Base-by-base conservation (phyloP, 2,888 invertebrate genomes). In the Diarsia rubi region DNA sequence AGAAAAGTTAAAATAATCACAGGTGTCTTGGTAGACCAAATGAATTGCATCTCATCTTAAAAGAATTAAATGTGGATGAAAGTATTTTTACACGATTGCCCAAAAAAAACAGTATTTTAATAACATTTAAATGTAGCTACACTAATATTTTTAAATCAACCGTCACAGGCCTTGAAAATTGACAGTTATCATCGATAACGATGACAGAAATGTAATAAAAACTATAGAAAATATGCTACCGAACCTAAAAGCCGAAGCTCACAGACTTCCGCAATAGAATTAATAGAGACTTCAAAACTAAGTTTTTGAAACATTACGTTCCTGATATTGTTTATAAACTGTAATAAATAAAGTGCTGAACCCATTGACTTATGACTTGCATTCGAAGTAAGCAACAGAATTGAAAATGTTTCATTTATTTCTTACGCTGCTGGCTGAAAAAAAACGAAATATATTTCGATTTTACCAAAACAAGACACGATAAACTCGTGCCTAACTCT, bases 311-410 rank as follows among this genome's bases (percentile, higher is more conserved):
- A 62, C 62, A 42, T 42, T 42, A 62, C 37, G 60, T 42, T 42
- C 3, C n/a, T 62, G 62, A 42, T 42, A 62, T 62, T 42, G 59
- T 70, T 68, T 42, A 31, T 19, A 54, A 78, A 80, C 60, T 65
- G 21, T 62, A 42, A 82, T 82, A 82, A 78, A 82, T 78, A 69
- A 73, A 69, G 69, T 44, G 27, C 62, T 66, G 42, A 0, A 59
- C 24, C 45, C 62, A 66, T 49, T 67, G 65, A 81, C 60, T 82
- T 72, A 57, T 31, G 73, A 73, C 73, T 69, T 78, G 66, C 69
- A 67, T 31, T 24, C 21, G 66, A 6, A 49, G 65, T 54, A n/a
- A n/a, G 60, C n/a, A 79, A 59, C 52, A 42, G 54, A 69, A 69
- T 73, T 73, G 66, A 44, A 83, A 83, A 69, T 24, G 60, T 69